Evolutionary conservation across 2,888 invertebrate genomes (phyloP).

Genomic region (Platycheirus albimanus): DNA sequence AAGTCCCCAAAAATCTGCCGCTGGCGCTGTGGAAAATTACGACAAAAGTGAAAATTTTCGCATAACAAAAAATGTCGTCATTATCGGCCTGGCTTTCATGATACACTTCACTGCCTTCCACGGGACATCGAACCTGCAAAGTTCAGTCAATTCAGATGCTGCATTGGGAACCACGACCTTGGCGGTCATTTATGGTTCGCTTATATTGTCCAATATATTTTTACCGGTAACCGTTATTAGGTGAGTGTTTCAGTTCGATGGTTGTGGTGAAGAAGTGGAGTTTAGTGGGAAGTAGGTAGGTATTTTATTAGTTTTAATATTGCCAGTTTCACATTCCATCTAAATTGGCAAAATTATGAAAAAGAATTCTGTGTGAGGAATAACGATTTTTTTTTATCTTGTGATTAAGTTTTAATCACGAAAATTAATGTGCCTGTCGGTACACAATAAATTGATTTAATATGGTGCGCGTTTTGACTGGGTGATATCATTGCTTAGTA

Average conservation of each 20-base stretch:
- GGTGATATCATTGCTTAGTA: too few relatives aligned
- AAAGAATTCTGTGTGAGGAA: background rate
- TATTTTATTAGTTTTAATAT: background rate
- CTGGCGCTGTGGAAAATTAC: conserved; percentile 79
- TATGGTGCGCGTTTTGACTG: too few relatives aligned
- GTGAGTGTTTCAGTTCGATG: conserved; percentile 83
- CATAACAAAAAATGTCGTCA: conserved; percentile 92
- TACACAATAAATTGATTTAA: too few relatives aligned
- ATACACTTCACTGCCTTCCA: conserved; percentile 96
- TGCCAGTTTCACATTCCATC: background rate
- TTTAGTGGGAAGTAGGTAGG: too few relatives aligned
- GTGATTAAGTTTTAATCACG: background rate
- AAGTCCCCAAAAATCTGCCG: background rate
- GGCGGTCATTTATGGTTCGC: conserved; percentile 92
- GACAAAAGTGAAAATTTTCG: conserved; percentile 87
- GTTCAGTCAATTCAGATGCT: conserved; percentile 92
- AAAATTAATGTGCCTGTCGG: too few relatives aligned
- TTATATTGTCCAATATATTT: conserved; percentile 95
- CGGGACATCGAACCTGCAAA: conserved; percentile 92
- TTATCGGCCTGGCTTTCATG: conserved; percentile 94
- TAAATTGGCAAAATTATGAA: background rate
- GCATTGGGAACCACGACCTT: conserved; percentile 93
- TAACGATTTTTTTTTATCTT: background rate
- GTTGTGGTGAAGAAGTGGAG: background rate
- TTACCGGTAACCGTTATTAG: conserved; percentile 92